These are phyloP conservation scores for Ophiothrix spiculata DNA, from an alignment of 35 echinoderm and acorn worm species.

Conservation along the genomic window DNA sequence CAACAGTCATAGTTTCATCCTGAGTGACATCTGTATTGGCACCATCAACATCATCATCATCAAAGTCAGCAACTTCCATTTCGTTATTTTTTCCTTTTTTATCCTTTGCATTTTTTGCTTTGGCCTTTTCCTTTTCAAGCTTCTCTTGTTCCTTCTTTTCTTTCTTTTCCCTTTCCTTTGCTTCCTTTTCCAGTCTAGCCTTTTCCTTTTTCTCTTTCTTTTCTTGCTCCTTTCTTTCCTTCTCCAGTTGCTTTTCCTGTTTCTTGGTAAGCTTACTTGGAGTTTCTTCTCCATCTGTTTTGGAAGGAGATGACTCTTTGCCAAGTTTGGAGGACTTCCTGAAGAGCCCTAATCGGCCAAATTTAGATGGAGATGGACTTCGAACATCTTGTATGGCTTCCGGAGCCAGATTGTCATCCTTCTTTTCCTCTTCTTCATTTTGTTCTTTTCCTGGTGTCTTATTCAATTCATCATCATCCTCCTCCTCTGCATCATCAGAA, in stretches of 20 bases:
- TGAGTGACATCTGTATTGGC: neutral
- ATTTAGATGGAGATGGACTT: slow-evolving; percentile 2
- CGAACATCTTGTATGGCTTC: neutral
- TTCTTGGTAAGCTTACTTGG: slow-evolving; percentile 22
- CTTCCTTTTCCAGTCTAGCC: slow-evolving; percentile 12
- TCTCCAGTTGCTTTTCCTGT: slow-evolving; percentile 18
- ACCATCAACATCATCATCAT: neutral
- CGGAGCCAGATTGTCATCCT: neutral
- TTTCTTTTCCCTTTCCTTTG: slow-evolving; percentile 27
- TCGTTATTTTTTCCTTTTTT: neutral
- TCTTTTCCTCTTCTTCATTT: neutral
- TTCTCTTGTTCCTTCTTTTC: slow-evolving; percentile 12
- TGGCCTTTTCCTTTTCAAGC: slow-evolving; percentile 6
- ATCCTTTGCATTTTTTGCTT: slow-evolving; percentile 2
- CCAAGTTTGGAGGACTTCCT: slow-evolving; percentile 50
- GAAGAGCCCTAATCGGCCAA: slow-evolving; percentile 49
- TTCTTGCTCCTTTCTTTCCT: slow-evolving; percentile 27
- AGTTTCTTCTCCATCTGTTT: neutral
- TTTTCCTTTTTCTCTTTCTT: slow-evolving; percentile 45
- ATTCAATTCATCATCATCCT: neutral
- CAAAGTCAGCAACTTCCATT: no score
- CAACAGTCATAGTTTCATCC: neutral
- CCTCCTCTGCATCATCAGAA: slow-evolving; percentile 32
- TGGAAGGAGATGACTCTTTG: slow-evolving; percentile 12
- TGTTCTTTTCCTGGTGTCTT: slow-evolving; percentile 31